Evolutionary conservation across 1,140 invertebrate species (phyloP).

Genomic region (Pogonomyrmex barbatus): DNA sequence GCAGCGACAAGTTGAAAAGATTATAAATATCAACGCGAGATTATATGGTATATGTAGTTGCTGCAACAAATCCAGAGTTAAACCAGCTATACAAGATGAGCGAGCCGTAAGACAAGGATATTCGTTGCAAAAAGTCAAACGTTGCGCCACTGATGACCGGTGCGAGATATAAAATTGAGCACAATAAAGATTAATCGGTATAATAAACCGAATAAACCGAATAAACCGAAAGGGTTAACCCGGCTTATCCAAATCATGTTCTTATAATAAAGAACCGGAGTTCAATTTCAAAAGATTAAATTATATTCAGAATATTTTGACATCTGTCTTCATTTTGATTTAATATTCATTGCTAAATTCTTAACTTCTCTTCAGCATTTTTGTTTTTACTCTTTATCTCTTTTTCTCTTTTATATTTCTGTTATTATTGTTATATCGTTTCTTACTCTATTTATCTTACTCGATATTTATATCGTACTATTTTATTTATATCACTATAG

Average conservation of each 20-base stretch:
- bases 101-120: background rate
- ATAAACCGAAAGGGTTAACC: background rate
- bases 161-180: slow-evolving; percentile 12
- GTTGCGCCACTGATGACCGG: background rate
- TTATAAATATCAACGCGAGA: slow-evolving; percentile 28
- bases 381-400: background rate
- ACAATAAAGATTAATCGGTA: background rate
- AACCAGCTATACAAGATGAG: slow-evolving; percentile 29
- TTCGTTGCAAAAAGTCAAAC: background rate
- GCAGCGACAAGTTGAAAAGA: background rate
- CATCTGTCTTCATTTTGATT: background rate
- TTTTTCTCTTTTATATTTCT: background rate
- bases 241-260: background rate
- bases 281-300: no score
- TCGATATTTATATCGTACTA: no score
- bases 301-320: background rate
- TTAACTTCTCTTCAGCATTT: no score
- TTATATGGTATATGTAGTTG: slow-evolving; percentile 8
- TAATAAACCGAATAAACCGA: no score
- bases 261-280: no score
- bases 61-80: background rate
- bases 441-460: no score
- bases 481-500: background rate
- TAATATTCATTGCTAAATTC: background rate
- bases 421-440: no score